phyloP scores from a whole-genome alignment of 2,113 vertebrate genomes.

The Pontoporia blainvillei region DNA sequence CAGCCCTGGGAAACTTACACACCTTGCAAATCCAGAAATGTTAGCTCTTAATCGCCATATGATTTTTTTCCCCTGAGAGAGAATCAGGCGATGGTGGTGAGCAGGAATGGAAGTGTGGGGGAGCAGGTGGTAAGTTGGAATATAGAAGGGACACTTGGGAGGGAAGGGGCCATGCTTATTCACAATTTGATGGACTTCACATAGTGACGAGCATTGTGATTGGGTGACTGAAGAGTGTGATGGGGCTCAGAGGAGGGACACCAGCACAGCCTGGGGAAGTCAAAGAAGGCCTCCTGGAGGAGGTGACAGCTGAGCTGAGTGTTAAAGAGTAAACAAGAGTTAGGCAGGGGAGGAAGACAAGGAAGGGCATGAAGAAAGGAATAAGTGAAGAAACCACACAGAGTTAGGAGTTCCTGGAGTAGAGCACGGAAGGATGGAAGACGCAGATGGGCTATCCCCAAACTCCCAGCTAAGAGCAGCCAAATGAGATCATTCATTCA shows the following conservation, averaged over 20 bases:
- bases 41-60: background rate
- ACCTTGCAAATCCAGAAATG: background rate
- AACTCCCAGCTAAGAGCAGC: background rate
- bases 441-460: background rate
- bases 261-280: background rate
- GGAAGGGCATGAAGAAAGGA: background rate
- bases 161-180: accelerated
- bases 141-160: background rate
- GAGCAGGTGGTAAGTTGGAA: background rate
- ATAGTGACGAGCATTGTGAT: accelerated
- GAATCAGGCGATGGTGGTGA: background rate
- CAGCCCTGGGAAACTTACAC: background rate
- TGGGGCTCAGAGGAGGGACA: background rate
- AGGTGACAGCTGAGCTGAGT: background rate
- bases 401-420: background rate
- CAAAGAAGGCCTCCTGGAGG: background rate
- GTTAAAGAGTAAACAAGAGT: background rate
- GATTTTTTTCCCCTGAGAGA: background rate
- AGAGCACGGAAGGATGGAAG: background rate
- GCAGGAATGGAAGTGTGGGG: background rate
- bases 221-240: background rate
- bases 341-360: background rate
- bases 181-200: background rate
- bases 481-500: background rate
- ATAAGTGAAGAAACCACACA: background rate